Evolutionary conservation across 2,113 vertebrate species (phyloP).

Genomic region (Etheostoma cragini): DNA sequence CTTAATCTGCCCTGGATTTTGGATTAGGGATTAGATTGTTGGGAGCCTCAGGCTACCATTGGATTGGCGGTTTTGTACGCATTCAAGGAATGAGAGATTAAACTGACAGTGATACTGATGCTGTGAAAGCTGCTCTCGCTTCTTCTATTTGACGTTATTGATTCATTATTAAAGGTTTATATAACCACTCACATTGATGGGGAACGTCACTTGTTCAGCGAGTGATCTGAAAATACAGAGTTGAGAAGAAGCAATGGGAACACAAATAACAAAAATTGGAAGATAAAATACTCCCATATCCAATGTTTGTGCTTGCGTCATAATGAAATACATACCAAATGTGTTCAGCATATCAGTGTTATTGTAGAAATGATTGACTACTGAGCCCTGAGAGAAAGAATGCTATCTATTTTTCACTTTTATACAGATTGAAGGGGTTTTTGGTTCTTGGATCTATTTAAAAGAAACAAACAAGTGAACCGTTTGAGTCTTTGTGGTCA

Average conservation of each 20-base stretch:
- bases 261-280: not conserved
- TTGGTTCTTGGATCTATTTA: not conserved
- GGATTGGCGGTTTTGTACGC: constrained; percentile 49
- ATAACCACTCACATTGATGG: constrained; percentile 40
- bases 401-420: not conserved
- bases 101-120: constrained; percentile 63
- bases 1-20: constrained; percentile 76
- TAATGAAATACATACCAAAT: constrained; percentile 2
- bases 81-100: constrained; percentile 73
- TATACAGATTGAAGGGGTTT: not conserved
- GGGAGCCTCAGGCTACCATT: constrained; percentile 37
- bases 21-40: constrained; percentile 78
- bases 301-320: not conserved
- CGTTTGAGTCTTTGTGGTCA: not conserved
- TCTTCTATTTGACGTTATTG: constrained; percentile 33
- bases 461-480: not conserved
- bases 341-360: not conserved
- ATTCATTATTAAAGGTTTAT: constrained; percentile 65
- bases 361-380: not conserved
- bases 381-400: not conserved
- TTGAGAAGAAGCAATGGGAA: constrained; percentile 10
- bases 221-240: constrained; percentile 33
- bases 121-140: constrained; percentile 48
- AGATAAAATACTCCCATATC: constrained; percentile 13
- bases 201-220: constrained; percentile 12